These are phyloP conservation scores for Spea hammondii DNA, from an alignment of 2,797 vertebrate genomes.

Conservation along the genomic window DNA sequence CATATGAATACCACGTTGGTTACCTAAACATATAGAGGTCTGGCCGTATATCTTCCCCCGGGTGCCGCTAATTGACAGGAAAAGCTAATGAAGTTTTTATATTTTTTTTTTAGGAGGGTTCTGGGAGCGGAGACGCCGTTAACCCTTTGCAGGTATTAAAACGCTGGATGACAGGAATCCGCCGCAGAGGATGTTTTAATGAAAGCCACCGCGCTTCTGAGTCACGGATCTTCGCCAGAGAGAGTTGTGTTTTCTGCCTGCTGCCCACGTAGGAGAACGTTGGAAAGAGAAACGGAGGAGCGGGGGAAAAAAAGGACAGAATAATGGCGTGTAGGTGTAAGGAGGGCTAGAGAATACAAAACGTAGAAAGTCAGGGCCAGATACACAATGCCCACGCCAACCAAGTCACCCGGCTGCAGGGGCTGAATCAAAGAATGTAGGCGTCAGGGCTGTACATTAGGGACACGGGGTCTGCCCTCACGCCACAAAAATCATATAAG, in stretches of 20 bases:
- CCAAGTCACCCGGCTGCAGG: background rate
- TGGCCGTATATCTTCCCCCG: too few species aligned
- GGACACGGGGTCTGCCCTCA: too few species aligned
- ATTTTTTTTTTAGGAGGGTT: too few species aligned
- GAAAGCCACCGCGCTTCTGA: slow-evolving; percentile 30
- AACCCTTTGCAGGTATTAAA: background rate
- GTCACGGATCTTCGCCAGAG: slow-evolving; percentile 8
- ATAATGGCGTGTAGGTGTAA: background rate
- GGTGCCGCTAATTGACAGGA: too few species aligned
- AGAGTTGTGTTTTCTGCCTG: slow-evolving; percentile 7
- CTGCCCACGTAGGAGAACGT: slow-evolving; percentile 30
- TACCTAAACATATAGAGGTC: too few species aligned
- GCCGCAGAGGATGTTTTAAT: background rate
- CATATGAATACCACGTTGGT: too few species aligned
- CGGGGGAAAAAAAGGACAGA: background rate
- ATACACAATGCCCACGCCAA: background rate
- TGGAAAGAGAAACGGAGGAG: background rate
- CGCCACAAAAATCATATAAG: too few species aligned
- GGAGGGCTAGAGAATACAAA: background rate
- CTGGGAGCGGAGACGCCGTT: too few species aligned
- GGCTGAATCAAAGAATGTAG: background rate
- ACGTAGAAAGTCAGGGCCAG: slow-evolving; percentile 18
- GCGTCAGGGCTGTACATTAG: too few species aligned
- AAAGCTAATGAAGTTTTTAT: too few species aligned
- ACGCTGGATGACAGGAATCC: background rate